Percentiles rank a stretch among this genome's conserved stretches.
Conservation (phyloP, 2,888 invertebrate species). For the Drosophila sordidula region DNA sequence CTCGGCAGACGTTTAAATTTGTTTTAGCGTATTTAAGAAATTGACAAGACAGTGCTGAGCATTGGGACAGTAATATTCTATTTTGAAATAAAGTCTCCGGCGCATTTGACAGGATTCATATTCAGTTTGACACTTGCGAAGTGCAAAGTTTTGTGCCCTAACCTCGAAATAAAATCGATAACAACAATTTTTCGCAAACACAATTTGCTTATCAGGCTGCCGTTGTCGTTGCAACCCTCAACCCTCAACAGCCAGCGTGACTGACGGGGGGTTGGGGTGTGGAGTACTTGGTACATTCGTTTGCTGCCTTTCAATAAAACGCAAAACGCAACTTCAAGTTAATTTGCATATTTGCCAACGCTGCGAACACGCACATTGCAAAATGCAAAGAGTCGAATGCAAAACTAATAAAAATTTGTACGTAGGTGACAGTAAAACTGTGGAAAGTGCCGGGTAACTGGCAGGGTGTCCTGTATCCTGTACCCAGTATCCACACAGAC, state of each 20-base stretch:
- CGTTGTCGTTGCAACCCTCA: slow-evolving; percentile 53
- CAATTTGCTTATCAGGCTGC: slow-evolving; percentile 61
- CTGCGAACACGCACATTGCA: slow-evolving; percentile 45
- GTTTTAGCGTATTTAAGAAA: no score
- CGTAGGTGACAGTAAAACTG: slow-evolving; percentile 62
- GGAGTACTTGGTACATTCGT: slow-evolving; percentile 15
- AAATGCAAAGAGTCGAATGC: slow-evolving; percentile 60
- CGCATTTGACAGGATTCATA: neutral
- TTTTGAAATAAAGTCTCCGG: no score
- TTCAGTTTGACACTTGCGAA: slow-evolving; percentile 25
- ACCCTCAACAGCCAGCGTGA: slow-evolving; percentile 16
- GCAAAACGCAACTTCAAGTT: slow-evolving; percentile 72
- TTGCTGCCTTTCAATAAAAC: slow-evolving; percentile 60
- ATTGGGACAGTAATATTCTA: no score
- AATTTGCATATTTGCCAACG: slow-evolving; percentile 71
- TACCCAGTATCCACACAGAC: slow-evolving; percentile 4
- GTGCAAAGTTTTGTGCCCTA: slow-evolving; percentile 10
- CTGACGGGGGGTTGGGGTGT: slow-evolving; percentile 1
- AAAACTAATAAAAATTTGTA: slow-evolving; percentile 73
- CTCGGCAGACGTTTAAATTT: neutral
- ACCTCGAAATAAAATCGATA: slow-evolving; percentile 63
- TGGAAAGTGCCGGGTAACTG: slow-evolving; percentile 14
- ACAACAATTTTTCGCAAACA: slow-evolving; percentile 50
- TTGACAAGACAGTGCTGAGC: no score
- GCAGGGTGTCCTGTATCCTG: slow-evolving; percentile 26